phyloP scores from a whole-genome alignment of 2,888 invertebrate species.

The Parnassius orleans region DNA sequence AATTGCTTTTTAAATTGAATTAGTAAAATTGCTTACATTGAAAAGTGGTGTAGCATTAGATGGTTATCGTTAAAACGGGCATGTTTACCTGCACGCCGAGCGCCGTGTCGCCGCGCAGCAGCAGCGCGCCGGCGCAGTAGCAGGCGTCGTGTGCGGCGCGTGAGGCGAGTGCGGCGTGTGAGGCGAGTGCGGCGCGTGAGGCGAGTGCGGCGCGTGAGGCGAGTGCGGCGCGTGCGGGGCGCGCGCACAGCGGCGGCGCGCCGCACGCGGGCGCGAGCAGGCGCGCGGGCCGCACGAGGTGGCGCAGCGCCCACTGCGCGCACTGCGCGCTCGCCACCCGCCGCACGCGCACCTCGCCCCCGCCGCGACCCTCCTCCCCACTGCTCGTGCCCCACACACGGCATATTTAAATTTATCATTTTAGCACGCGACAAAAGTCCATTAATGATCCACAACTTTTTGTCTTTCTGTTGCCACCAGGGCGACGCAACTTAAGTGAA shows the following conservation, averaged over 20 bases:
- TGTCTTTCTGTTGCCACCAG: too few species aligned
- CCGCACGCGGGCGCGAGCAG: constrained; percentile 32
- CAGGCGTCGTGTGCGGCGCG: constrained; percentile 41
- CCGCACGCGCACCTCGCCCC: constrained; percentile 30
- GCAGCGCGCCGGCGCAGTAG: constrained; percentile 62
- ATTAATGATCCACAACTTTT: too few species aligned
- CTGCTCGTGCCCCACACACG: neutral
- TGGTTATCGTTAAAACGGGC: too few species aligned
- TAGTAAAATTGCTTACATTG: too few species aligned
- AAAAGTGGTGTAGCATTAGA: too few species aligned
- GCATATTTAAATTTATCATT: too few species aligned
- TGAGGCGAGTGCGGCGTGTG: too few species aligned
- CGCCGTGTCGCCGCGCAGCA: constrained; percentile 43
- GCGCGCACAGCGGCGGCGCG: constrained; percentile 43
- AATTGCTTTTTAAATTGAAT: too few species aligned
- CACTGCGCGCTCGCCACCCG: constrained; percentile 31
- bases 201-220: too few species aligned
- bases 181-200: too few species aligned
- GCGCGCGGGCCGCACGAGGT: constrained; percentile 24
- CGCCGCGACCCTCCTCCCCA: neutral
- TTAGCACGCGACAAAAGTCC: too few species aligned
- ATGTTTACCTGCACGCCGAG: constrained; percentile 45
- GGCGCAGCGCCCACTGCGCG: constrained; percentile 13
- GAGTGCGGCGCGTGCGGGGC: constrained; percentile 16
- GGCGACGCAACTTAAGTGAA: too few species aligned